These are phyloP conservation scores for Magallana gigas DNA, from an alignment of 1,140 invertebrate genomes.

Conservation along the genomic window DNA sequence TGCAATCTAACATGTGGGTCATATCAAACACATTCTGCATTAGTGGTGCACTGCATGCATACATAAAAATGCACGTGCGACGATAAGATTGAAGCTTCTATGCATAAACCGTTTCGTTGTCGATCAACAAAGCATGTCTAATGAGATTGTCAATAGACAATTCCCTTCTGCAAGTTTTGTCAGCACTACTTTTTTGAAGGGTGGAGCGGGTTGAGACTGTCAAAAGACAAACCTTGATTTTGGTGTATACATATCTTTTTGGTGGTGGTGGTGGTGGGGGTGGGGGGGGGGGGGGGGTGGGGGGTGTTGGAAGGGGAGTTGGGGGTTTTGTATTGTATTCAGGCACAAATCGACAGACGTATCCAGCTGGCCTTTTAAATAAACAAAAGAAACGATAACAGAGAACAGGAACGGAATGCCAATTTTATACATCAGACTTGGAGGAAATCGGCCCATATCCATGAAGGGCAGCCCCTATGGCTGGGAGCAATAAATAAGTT, in stretches of 20 bases:
- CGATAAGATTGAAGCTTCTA: neutral
- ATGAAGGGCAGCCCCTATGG: neutral
- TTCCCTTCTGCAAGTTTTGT: too few species aligned
- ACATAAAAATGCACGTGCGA: slow-evolving; percentile 1
- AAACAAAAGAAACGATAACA: neutral
- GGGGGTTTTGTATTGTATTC: too few species aligned
- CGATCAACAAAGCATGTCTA: too few species aligned
- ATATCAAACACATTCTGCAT: neutral
- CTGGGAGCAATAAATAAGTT: slow-evolving; percentile 7
- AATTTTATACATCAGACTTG: neutral
- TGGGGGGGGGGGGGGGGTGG: too few species aligned
- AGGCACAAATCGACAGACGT: neutral
- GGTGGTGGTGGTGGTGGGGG: too few species aligned
- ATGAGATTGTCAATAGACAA: too few species aligned
- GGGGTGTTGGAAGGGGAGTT: too few species aligned
- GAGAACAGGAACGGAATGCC: neutral
- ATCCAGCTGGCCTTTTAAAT: slow-evolving; percentile 7
- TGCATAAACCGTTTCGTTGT: too few species aligned
- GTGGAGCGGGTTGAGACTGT: too few species aligned
- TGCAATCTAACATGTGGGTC: slow-evolving; percentile 22
- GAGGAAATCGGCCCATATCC: neutral
- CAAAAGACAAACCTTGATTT: too few species aligned
- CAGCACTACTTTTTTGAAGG: too few species aligned
- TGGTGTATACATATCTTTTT: too few species aligned
- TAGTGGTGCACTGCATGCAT: neutral